Evolutionary conservation across 1,140 invertebrate genomes (phyloP), one percentile per base, ranked within the genome.

Genomic region (Chymomyza costata): DNA sequence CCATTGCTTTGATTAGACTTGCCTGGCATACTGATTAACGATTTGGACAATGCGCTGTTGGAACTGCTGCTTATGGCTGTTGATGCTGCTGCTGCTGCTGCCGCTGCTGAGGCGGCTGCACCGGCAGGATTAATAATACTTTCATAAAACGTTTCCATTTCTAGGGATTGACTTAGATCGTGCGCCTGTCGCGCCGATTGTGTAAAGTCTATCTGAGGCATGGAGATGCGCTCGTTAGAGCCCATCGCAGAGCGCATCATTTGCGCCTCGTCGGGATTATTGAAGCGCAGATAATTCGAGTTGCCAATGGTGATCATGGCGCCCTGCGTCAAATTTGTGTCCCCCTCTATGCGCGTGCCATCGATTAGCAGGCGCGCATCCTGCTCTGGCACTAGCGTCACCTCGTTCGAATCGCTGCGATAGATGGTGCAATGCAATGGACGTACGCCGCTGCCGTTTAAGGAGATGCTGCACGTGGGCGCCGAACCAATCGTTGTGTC

Each of bases 281-380:
- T 97, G 87, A 95, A 97, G 6, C 94, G 90, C 80, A 97, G 91
- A 82, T 93, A 94, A 78, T 94, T 95, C 7, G 94, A 95, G 19
- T 94, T 88, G 13, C 94, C 95, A 46, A 97, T 91, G 38, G 93
- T 94, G 40, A 97, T 86, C 93, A 95, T 96, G 76, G 91, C 92
- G 76, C 93, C 93, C 92, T 87, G 56, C 86, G 86, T 73, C 15
- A 84, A 41, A 0, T 65, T 68, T 50, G 85, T 84, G 48, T 71
- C 49, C 5, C 34, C 62, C 28, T 52, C 48, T 25, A 86, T 66
- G 17, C 64, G 59, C 10, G 58, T 44, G 6, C 74, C 74, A 73
- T 86, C 82, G 53, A 85, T 84, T 0, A 85, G 54, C 10, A 85
- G 47, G 7, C 82, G 80, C 6, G 68, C 63, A 31, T 83, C 81